These are phyloP conservation scores for Mirza zaza DNA, from an alignment of 2,113 vertebrate genomes.

Conservation along the genomic window DNA sequence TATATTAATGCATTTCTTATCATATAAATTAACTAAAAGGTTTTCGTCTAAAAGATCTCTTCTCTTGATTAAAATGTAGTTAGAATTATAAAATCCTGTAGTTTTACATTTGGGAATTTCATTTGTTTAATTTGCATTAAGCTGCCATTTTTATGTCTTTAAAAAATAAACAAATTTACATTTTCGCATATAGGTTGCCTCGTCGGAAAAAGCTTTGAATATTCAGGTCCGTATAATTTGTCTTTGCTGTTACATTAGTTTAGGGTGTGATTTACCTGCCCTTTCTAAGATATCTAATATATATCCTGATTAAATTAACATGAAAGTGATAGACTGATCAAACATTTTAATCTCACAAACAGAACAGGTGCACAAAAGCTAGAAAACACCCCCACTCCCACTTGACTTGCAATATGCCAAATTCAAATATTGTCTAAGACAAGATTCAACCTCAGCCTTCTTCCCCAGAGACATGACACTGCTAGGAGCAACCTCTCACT, in stretches of 20 bases:
- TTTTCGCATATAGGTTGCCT: conserved; percentile 45
- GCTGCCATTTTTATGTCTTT: conserved; percentile 33
- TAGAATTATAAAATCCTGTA: conserved; percentile 63
- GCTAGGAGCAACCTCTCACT: not conserved
- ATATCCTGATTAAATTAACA: conserved; percentile 73
- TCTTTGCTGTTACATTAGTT: conserved; percentile 45
- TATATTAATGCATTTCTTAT: conserved; percentile 44
- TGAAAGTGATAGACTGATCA: conserved; percentile 40
- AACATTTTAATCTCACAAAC: conserved; percentile 60
- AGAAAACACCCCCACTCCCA: not conserved
- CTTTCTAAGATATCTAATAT: conserved; percentile 46
- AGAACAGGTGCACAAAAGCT: not conserved
- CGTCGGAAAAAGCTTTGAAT: conserved; percentile 58
- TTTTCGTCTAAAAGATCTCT: conserved; percentile 55
- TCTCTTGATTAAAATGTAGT: conserved; percentile 67
- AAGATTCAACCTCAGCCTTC: not conserved
- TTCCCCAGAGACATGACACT: not conserved
- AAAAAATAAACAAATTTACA: conserved; percentile 65
- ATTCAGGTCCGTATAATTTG: conserved; percentile 62
- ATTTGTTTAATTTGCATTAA: conserved; percentile 70
- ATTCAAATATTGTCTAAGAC: not conserved
- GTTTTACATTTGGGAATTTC: conserved; percentile 55
- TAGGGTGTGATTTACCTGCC: conserved; percentile 66
- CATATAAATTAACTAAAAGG: conserved; percentile 50
- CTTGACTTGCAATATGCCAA: not conserved